phyloP scores from a whole-genome alignment of 92 coral and sea anemone genomes.

The Parazoanthus swiftii region DNA sequence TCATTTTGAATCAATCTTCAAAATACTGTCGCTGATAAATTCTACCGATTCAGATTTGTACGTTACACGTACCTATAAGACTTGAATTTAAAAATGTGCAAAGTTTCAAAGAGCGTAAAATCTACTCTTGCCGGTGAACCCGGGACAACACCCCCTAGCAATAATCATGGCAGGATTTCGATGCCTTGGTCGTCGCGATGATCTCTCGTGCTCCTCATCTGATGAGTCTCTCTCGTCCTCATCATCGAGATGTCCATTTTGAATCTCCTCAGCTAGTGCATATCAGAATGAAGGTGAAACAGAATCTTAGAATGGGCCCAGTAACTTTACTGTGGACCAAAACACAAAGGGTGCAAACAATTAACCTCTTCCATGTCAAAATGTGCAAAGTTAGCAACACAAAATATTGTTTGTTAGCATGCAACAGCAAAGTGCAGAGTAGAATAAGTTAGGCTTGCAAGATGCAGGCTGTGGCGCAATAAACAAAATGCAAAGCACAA shows the following conservation, averaged over 20 bases:
- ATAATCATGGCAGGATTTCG: constrained; percentile 63
- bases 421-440: constrained; percentile 6
- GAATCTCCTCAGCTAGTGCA: constrained; percentile 80
- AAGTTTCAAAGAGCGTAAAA: constrained; percentile 48
- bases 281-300: constrained; percentile 92
- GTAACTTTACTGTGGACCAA: constrained; percentile 52
- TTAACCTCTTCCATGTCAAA: constrained; percentile 24
- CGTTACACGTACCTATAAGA: neutral
- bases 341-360: constrained; percentile 41
- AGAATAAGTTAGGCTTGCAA: constrained; percentile 9
- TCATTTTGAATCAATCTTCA: neutral
- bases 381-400: constrained; percentile 14
- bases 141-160: constrained; percentile 85
- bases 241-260: constrained; percentile 60
- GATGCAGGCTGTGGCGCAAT: neutral
- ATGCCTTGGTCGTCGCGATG: constrained; percentile 61
- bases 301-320: constrained; percentile 77
- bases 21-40: neutral
- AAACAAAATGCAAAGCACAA: constrained; percentile 47
- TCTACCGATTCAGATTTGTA: neutral
- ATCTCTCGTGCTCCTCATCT: constrained; percentile 55
- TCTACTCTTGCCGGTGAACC: constrained; percentile 80
- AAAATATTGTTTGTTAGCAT: constrained; percentile 29
- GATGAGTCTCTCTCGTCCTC: constrained; percentile 65
- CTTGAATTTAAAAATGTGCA: neutral